Percentiles rank a stretch among this genome's conserved stretches.
Conservation (phyloP, 1,140 invertebrate genomes). For the Mercenaria mercenaria region DNA sequence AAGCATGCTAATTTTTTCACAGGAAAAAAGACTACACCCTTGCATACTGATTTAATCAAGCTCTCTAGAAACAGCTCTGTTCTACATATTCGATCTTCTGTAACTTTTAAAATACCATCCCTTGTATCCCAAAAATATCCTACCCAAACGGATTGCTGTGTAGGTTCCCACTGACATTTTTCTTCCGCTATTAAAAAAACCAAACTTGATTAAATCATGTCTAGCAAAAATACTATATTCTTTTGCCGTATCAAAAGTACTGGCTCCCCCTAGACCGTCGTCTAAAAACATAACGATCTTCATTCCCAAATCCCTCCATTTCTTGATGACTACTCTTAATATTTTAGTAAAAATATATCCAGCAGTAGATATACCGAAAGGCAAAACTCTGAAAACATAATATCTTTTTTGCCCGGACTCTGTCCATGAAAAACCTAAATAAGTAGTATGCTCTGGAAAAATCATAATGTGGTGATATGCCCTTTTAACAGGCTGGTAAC, state of each 20-base stretch:
- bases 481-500: too few relatives aligned
- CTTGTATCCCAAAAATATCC: not conserved
- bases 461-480: conserved; percentile 47
- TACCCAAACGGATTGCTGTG: not conserved
- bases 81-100: not conserved
- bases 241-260: not conserved
- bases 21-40: not conserved
- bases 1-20: conserved; percentile 5
- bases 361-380: conserved; percentile 35
- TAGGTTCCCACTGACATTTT: conserved; percentile 25
- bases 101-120: not conserved
- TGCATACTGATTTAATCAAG: not conserved
- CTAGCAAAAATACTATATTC: not conserved
- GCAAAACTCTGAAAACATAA: conserved; percentile 7
- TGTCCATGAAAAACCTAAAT: conserved; percentile 22
- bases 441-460: conserved; percentile 15
- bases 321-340: not conserved
- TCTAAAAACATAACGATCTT: conserved; percentile 34
- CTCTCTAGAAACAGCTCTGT: not conserved
- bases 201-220: not conserved
- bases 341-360: conserved; percentile 43
- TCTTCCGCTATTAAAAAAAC: not conserved
- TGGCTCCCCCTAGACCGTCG: not conserved
- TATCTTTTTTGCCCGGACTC: not conserved
- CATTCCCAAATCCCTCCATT: not conserved